Evolutionary conservation across 2,888 invertebrate species (phyloP), one percentile per base, ranked within the genome.

Genomic region (Caenorhabditis uteleia): DNA sequence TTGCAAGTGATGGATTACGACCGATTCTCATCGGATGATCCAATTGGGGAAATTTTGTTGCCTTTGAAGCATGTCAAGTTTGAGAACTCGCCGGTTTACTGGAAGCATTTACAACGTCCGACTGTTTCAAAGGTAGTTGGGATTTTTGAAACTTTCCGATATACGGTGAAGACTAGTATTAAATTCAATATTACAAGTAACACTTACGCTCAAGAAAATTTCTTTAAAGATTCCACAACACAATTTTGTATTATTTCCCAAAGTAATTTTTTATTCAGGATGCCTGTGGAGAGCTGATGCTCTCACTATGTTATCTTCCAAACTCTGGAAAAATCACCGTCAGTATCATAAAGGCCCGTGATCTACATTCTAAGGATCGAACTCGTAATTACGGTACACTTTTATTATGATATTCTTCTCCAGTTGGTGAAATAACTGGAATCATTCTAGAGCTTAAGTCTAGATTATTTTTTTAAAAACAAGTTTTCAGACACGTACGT

Each of bases 281-380:
- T 89, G 90, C 90, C 77, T 91, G 91, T 16, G 94, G 94, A 0
- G 94, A 95, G 85, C 84, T 95, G 81, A 93, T 94, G 92, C 84
- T 95, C 50, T 92, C 93, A 0, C 86, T 95, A 43, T 93, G 93
- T 81, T 95, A 93, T 84, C 86, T 94, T 31, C 94, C 94, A n/a
- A 93, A 92, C 21, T 93, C 93, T 26, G 92, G 92, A 16, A 89
- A 93, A 23, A 87, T 95, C 18, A 94, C 93, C 0, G 89, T 93
- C 18, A 93, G 92, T 0, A 88, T 94, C 43, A 91, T 94, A 77
- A 94, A 94, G 85, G 93, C 91, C 1, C 87, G 92, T 62, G 92
- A 93, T 83, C 87, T 95, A 25, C 91, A 92, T 83, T 91, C 70
- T 3, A 76, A 76, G 58, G 76, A 76, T 54, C 70, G 70, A 14